A percentile compares a stretch with the other conserved stretches of the same genome.
Evolutionary conservation across 2,888 invertebrate species (phyloP).

Genomic region (Napeogenes inachia): DNA sequence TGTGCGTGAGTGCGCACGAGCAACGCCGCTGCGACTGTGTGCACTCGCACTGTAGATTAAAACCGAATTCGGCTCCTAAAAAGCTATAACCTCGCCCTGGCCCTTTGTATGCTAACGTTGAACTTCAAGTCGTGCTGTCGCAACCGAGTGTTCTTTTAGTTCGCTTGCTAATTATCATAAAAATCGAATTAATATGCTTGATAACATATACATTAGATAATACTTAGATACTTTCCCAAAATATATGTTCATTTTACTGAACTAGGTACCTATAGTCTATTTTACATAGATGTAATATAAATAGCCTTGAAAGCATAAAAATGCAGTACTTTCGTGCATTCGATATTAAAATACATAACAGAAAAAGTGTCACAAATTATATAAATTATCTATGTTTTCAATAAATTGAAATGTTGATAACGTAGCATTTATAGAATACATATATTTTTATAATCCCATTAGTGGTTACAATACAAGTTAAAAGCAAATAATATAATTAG

Average conservation of each 20-base stretch:
- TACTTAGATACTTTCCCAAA: constrained; percentile 22
- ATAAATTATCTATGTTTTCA: too few relatives aligned
- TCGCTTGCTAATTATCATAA: constrained; percentile 50
- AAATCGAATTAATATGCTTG: constrained; percentile 51
- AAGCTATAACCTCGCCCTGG: constrained; percentile 60
- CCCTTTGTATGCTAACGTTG: constrained; percentile 68
- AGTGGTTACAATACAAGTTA: too few relatives aligned
- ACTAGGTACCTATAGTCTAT: too few relatives aligned
- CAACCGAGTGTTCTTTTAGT: constrained; percentile 53
- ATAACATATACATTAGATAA: constrained; percentile 44
- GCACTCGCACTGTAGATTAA: constrained; percentile 54
- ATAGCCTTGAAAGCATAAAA: too few relatives aligned
- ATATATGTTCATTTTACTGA: not conserved
- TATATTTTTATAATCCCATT: too few relatives aligned
- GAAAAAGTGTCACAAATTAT: too few relatives aligned
- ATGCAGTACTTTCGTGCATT: too few relatives aligned
- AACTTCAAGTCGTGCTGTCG: constrained; percentile 59
- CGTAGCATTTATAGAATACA: too few relatives aligned
- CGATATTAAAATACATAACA: too few relatives aligned
- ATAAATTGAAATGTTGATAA: too few relatives aligned
- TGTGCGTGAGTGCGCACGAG: constrained; percentile 66
- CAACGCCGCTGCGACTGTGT: constrained; percentile 39
- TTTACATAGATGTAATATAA: too few relatives aligned
- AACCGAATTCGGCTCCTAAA: constrained; percentile 68
- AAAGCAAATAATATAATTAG: too few relatives aligned